Percentiles rank a stretch among this genome's conserved stretches.
Conservation (phyloP, 2,113 vertebrate species). For the Porphyrio hochstetteri region DNA sequence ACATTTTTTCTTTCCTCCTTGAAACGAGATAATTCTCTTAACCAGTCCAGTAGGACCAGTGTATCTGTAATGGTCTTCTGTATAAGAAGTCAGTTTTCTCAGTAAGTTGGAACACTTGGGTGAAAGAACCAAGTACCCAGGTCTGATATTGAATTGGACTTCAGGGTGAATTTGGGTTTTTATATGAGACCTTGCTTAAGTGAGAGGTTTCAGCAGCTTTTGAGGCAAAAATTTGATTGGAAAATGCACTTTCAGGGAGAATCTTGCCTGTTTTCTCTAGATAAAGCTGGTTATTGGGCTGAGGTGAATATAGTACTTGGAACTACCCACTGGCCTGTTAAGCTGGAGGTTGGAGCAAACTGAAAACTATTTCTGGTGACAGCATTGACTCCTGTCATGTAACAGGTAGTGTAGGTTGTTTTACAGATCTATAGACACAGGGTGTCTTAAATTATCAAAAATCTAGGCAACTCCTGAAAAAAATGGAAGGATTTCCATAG, state of each 20-base stretch:
- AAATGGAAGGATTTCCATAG: not conserved
- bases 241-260: not conserved
- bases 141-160: rapidly evolving
- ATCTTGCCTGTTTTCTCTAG: not conserved
- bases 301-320: rapidly evolving
- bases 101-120: not conserved
- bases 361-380: not conserved
- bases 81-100: not conserved
- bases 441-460: not conserved
- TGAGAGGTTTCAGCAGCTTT: not conserved
- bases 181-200: rapidly evolving
- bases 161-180: not conserved
- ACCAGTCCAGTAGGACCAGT: not conserved
- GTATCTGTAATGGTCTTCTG: rapidly evolving
- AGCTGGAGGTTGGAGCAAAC: too few species aligned
- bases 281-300: rapidly evolving
- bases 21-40: not conserved
- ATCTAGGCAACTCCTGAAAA: not conserved
- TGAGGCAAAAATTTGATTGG: not conserved
- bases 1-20: not conserved
- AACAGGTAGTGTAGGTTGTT: not conserved
- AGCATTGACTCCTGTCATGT: rapidly evolving
- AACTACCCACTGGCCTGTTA: rapidly evolving
- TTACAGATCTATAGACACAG: not conserved
- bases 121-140: rapidly evolving